Evolutionary conservation across 2,797 vertebrate species (phyloP), one percentile per base, ranked within the genome.

Genomic region (Cyclura pinguis): DNA sequence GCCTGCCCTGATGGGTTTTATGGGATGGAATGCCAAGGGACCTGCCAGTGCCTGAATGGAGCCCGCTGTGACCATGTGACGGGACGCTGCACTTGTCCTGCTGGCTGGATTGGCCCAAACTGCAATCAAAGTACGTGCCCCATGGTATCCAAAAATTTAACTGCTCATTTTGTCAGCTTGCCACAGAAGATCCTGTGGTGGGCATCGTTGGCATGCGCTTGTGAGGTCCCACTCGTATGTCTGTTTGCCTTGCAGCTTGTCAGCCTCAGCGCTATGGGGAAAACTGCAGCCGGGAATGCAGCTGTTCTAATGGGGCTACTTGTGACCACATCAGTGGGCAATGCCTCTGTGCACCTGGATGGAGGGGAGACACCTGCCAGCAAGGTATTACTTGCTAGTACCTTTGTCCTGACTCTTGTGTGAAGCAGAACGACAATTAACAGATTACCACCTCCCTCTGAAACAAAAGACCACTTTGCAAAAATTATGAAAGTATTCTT

Each of bases 1-100:
- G 99, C 98, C 1, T 99, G 99, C 96, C 99, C 99, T 0, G 97
- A 98, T 9, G 99, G 99, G 42, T 99, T 99, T 96, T 98, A 97
- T 0, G 98, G 99, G 0, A 85, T 98, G 91, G 99, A 99, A 90
- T 99, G 99, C 87, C 97, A 74, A 67, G 80, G 95, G 5, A 96
- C 96, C 92, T 99, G 99, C 64, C 80, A 96, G 94, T 99, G 99
- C 95, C 92, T 97, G 1, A 98, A 98, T 0, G 98, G 98, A 0
- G 98, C 97, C 4, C 91, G 20, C 86, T 99, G 99, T 4, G 95
- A 98, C 89, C 97, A 97, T 0, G 59, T 95, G 84, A 97, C 88
- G 0, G 98, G 99, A 0, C 80, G 93, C 77, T 99, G 99, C 93
- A 95, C 92, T 87, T 99, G 99, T 91, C 93, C 95, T 0, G 94